Base-by-base conservation (phyloP, 2,888 invertebrate genomes). In the Philereme vetulata region DNA sequence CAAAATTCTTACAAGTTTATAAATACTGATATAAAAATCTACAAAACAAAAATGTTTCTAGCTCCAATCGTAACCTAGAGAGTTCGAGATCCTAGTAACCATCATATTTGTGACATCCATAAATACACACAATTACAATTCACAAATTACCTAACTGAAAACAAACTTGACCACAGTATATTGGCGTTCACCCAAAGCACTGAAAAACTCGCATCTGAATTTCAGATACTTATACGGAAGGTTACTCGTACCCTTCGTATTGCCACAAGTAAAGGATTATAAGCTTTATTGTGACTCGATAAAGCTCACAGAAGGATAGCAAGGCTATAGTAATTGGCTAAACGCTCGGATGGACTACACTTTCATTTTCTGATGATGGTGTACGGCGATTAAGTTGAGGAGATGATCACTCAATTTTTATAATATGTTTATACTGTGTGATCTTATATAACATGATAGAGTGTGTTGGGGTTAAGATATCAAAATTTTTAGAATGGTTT, bases 101-200 rank as follows among this genome's bases (percentile, higher is more conserved):
- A 51, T 64, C 59, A 65, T 71, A 67, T 64, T 66, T 63, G 64
- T 65, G 68, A 62, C 65, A 64, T 67, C 59, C 57, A 52, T 66
- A 70, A 70, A 68, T 65, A 65, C 70, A 66, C 64, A 66, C 66
- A 68, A 75, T 68, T 68, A 68, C 72, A 69, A 77, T 84, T 79
- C 81, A 77, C 80, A 82, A 85, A 86, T 86, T 85, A 60, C 64
- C 64, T 61, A 86, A 85, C 81, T 81, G 75, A 83, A 85, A 85
- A 84, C 81, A 83, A 81, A 80, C 81, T 80, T 72, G 71, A 75
- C 78, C 77, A 72, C 77, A 74, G 74, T 78, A 78, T 76, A 77
- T 81, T 88, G 87, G 88, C 86, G 67, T 68, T 60, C 66, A 62
- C 76, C 83, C 83, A 82, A 80, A 74, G 73, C 72, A 67, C 75